Base-by-base conservation (phyloP, 2,888 invertebrate species). In the Drosophila eohydei region DNA sequence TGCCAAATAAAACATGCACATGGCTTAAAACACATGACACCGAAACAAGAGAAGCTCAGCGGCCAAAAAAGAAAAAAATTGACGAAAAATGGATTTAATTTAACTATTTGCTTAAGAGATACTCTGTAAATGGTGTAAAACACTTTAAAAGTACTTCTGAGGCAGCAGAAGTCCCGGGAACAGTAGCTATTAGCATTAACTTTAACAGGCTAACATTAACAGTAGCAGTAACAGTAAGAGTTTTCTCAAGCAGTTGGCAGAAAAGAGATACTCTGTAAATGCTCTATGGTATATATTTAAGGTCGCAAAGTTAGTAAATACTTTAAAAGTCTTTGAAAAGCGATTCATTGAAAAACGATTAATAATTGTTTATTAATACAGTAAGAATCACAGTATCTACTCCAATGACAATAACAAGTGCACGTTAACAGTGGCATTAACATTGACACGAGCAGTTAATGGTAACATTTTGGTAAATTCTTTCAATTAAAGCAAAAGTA, bases 11-110 rank as follows among this genome's bases (percentile, higher is more conserved):
- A 84, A 81, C 82, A 84, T 84, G 74, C 78, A 82, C 75, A 83
- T 82, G 84, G 86, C 87, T 87, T 87, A 73, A 87, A 84, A 74
- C 72, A 84, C 87, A 84, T 82, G 87, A 87, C 87, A 83, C 82
- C 80, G 63, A 80, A 78, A 82, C 67, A 61, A 74, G 62, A 71
- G 73, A 57, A 75, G 68, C 77, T 72, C 62, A 69, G 61, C 65
- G 38, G 14, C 50, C 16, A 32, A 50, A 40, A 40, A n/a, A 44
- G 3, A 26, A 26, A 44, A 40, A 28, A 28, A 48, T 14, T 36
- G 52, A 51, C 26, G 28, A 55, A 63, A 66, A 52, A 26, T 50
- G 16, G 14, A 5, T 14, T 6, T 43, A 26, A 58, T 51, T 21
- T 7, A 52, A 41, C 40, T 54, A 51, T 43, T 36, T 34, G 48